phyloP scores from a whole-genome alignment of 2,797 vertebrate species.

The Rhynchonycteris naso region DNA sequence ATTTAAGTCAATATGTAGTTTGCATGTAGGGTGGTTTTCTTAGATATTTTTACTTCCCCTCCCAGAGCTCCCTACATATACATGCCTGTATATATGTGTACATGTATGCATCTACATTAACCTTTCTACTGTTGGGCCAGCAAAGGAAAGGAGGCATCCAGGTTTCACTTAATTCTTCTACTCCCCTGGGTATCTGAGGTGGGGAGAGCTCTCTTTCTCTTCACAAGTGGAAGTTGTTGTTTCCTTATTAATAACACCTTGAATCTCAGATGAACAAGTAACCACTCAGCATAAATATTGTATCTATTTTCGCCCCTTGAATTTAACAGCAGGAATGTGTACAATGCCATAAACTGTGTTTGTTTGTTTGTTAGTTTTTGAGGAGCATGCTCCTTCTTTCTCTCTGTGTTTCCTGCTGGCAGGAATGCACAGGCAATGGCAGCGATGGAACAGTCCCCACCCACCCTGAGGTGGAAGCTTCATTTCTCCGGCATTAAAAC shows the following conservation, averaged over 20 bases:
- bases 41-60: background rate
- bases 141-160: background rate
- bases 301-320: background rate
- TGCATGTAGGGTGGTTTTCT: background rate
- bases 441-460: background rate
- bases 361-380: background rate
- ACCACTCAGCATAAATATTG: background rate
- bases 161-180: background rate
- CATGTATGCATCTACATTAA: background rate
- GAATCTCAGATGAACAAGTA: background rate
- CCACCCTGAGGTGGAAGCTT: fast-evolving
- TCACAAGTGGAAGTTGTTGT: background rate
- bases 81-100: background rate
- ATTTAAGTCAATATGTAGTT: background rate
- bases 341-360: no score
- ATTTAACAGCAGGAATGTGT: background rate
- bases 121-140: background rate
- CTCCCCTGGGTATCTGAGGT: background rate
- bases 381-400: background rate
- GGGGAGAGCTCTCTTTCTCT: background rate
- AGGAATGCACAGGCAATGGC: background rate
- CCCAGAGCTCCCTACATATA: background rate
- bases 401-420: background rate
- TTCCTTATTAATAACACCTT: background rate
- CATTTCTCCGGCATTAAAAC: background rate